Percentiles rank a stretch among this genome's conserved stretches.
phyloP scores from a whole-genome alignment of 2,113 vertebrate species.

The Calcarius ornatus region DNA sequence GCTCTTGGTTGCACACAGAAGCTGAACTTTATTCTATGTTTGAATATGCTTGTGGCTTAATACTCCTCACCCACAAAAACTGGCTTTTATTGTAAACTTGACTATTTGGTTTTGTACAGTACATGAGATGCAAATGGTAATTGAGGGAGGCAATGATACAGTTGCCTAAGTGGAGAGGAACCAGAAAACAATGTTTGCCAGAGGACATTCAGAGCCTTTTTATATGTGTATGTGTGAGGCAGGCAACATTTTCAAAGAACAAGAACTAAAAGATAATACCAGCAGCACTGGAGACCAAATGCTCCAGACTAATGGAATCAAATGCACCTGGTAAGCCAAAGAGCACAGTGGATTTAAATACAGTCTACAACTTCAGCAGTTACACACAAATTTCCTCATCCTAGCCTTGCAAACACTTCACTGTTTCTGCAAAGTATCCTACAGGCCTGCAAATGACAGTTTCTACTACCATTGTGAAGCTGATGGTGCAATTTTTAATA shows the following conservation, averaged over 20 bases:
- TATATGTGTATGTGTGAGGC: not conserved
- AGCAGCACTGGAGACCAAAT: not conserved
- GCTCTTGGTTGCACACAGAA: slow-evolving; percentile 3
- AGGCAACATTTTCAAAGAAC: not conserved
- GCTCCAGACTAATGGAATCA: not conserved
- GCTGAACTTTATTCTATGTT: not conserved
- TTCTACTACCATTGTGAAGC: not conserved
- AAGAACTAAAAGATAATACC: not conserved
- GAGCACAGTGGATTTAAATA: not conserved
- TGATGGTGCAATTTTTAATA: not conserved
- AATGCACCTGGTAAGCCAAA: not conserved
- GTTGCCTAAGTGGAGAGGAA: not conserved
- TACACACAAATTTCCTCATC: not conserved
- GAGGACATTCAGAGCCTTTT: not conserved
- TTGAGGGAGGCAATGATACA: not conserved
- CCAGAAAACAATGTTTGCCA: not conserved
- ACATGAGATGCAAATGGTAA: not conserved
- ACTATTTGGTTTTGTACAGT: not conserved
- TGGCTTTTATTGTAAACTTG: not conserved
- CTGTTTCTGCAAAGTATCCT: not conserved
- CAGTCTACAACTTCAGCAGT: not conserved
- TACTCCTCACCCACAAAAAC: not conserved
- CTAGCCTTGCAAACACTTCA: not conserved
- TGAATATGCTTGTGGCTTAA: not conserved
- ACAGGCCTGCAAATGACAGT: not conserved